Evolutionary conservation across 53 echinoderm and acorn worm genomes (phyloP).

Genomic region (Astropecten irregularis): DNA sequence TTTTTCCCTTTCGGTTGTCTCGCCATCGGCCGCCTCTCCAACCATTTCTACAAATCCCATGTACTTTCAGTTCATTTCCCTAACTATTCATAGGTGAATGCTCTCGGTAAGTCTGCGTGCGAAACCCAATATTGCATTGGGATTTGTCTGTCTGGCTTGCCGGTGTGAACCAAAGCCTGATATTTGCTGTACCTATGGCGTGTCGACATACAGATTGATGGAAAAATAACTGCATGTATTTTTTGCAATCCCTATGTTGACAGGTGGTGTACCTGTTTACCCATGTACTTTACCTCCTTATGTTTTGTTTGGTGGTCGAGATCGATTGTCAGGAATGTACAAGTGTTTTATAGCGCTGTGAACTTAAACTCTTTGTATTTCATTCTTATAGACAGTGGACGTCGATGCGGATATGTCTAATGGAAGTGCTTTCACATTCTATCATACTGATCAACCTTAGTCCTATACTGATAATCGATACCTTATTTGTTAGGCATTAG

Average conservation of each 20-base stretch:
- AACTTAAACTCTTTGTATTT: too few relatives aligned
- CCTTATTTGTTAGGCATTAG: too few relatives aligned
- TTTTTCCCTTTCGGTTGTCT: too few relatives aligned
- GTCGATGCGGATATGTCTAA: too few relatives aligned
- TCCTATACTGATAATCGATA: too few relatives aligned
- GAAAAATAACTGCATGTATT: constrained; percentile 34
- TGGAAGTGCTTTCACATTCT: too few relatives aligned
- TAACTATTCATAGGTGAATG: constrained; percentile 6
- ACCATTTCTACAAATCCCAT: constrained; percentile 8
- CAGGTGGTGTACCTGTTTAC: constrained; percentile 24
- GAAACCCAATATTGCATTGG: constrained; percentile 44
- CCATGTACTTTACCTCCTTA: constrained; percentile 12
- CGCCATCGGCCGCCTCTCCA: too few relatives aligned
- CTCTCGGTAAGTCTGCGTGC: constrained; percentile 17
- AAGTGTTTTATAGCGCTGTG: too few relatives aligned
- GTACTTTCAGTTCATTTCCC: background rate
- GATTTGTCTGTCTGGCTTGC: constrained; percentile 43
- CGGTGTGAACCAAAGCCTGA: constrained; percentile 21
- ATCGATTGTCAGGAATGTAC: background rate
- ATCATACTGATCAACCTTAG: too few relatives aligned
- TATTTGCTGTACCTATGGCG: constrained; percentile 19
- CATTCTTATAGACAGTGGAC: too few relatives aligned
- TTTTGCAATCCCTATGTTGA: background rate
- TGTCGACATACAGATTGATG: constrained; percentile 38
- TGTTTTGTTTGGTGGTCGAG: background rate